A percentile compares a stretch with the other conserved stretches of the same genome.
Conservation (phyloP, 2,888 invertebrate genomes). For the Chrysolina haemoptera region DNA sequence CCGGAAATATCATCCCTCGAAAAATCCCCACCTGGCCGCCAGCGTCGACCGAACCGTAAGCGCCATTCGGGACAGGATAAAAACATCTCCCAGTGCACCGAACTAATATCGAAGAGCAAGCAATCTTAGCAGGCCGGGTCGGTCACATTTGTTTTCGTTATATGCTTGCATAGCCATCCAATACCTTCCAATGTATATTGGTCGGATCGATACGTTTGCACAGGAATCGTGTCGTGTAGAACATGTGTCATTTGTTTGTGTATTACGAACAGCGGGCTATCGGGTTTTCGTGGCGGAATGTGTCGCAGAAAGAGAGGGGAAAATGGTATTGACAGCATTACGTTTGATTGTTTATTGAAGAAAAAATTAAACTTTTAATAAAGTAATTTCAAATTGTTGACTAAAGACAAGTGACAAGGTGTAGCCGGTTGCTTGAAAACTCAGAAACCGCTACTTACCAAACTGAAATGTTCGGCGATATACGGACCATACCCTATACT, state of each 20-base stretch:
- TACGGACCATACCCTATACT: too few relatives aligned
- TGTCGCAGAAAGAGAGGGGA: too few relatives aligned
- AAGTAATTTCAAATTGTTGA: too few relatives aligned
- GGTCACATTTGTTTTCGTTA: conserved; percentile 66
- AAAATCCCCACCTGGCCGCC: not conserved
- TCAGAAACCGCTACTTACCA: too few relatives aligned
- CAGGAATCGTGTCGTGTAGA: conserved; percentile 42
- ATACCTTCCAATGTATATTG: conserved; percentile 63
- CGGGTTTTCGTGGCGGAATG: not conserved
- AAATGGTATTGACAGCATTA: too few relatives aligned
- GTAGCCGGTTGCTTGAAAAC: too few relatives aligned
- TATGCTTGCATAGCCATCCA: conserved; percentile 66
- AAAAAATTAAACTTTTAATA: too few relatives aligned
- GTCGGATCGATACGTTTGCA: conserved; percentile 63
- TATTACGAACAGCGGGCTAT: conserved; percentile 44
- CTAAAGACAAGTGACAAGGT: too few relatives aligned
- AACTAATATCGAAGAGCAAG: conserved; percentile 63
- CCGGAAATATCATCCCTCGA: too few relatives aligned
- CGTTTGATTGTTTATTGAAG: too few relatives aligned
- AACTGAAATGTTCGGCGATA: too few relatives aligned
- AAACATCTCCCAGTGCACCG: conserved; percentile 47
- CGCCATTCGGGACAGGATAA: conserved; percentile 27
- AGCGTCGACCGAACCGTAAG: not conserved
- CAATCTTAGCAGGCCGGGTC: conserved; percentile 62
- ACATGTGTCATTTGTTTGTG: conserved; percentile 56